Percentiles rank a stretch among this genome's conserved stretches.
These are phyloP conservation scores for Agrochola lychnidis DNA, from an alignment of 2,888 invertebrate species.

Conservation along the genomic window DNA sequence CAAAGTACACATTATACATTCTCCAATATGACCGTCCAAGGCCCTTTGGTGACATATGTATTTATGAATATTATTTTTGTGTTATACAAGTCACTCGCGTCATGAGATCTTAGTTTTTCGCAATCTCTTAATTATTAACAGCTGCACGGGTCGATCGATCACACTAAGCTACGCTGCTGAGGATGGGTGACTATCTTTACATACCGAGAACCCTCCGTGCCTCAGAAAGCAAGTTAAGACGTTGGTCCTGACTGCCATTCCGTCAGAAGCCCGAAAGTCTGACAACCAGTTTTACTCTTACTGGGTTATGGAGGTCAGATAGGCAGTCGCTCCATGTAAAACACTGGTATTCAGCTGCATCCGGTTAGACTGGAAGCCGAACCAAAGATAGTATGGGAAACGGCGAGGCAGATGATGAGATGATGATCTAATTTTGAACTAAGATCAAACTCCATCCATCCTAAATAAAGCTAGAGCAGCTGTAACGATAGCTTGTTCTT, in stretches of 20 bases:
- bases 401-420: too few relatives aligned
- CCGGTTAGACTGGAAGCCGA: too few relatives aligned
- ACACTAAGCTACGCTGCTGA: background rate
- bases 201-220: background rate
- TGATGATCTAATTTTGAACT: too few relatives aligned
- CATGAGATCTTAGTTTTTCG: background rate
- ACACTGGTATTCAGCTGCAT: too few relatives aligned
- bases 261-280: too few relatives aligned
- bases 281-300: too few relatives aligned
- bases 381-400: too few relatives aligned
- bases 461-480: background rate
- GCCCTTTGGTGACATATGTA: slow-evolving; percentile 25
- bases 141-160: background rate
- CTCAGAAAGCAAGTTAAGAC: background rate
- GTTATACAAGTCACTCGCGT: background rate
- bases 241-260: background rate
- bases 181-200: background rate
- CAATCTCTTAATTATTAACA: background rate
- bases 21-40: slow-evolving; percentile 42
- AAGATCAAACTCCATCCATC: too few relatives aligned
- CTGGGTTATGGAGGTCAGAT: too few relatives aligned
- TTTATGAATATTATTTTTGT: slow-evolving; percentile 3
- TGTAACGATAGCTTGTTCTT: background rate
- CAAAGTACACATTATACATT: slow-evolving; percentile 28
- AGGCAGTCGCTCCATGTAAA: too few relatives aligned